phyloP scores from a whole-genome alignment of 2,113 vertebrate genomes.

The Lagenorhynchus albirostris region DNA sequence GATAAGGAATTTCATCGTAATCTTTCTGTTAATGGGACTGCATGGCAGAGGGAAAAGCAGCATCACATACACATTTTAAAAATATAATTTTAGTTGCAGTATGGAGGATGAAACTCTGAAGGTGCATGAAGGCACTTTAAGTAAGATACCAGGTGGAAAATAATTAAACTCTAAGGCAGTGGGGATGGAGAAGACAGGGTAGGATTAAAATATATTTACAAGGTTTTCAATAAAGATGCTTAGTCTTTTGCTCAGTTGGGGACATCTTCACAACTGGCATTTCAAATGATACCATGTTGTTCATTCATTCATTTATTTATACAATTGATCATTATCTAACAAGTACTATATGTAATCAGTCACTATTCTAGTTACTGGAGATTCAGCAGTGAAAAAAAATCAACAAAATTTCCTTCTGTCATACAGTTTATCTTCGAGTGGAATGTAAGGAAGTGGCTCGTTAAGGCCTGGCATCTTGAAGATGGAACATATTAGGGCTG shows the following conservation, averaged over 20 bases:
- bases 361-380: background rate
- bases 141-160: background rate
- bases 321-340: background rate
- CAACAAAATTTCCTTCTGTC: background rate
- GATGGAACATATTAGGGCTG: background rate
- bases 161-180: background rate
- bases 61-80: background rate
- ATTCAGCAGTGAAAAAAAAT: background rate
- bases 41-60: background rate
- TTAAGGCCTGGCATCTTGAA: background rate
- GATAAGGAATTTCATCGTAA: background rate
- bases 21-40: background rate
- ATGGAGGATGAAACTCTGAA: background rate
- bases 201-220: background rate
- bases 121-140: background rate
- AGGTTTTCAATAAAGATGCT: background rate
- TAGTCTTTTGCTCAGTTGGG: background rate
- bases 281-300: background rate
- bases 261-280: background rate
- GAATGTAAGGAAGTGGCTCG: background rate
- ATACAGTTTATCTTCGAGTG: background rate
- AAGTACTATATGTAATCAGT: background rate
- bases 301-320: background rate
- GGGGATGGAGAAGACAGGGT: background rate
- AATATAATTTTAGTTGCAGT: background rate